Evolutionary conservation across 2,113 vertebrate species (phyloP).

Genomic region (Callorhinus ursinus): DNA sequence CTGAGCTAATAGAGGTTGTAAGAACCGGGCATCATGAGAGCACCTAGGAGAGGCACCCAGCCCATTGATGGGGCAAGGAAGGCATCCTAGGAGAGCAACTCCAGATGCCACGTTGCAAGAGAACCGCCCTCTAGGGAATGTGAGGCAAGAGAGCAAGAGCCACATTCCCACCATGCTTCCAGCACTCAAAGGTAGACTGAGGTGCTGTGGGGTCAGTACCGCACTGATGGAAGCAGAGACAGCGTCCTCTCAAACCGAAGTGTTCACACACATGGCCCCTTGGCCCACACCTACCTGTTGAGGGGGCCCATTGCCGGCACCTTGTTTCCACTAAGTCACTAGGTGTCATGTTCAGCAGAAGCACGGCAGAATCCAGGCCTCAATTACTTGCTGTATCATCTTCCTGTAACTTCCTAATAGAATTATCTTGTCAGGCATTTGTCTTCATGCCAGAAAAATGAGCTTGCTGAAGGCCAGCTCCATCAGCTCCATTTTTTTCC

Average conservation of each 20-base stretch:
- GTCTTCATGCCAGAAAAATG: not conserved
- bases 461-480: not conserved
- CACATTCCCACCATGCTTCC: not conserved
- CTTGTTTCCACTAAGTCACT: not conserved
- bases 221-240: not conserved
- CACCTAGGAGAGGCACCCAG: not conserved
- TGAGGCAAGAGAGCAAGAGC: not conserved
- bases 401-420: not conserved
- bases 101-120: not conserved
- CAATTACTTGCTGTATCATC: not conserved
- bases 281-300: not conserved
- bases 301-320: not conserved
- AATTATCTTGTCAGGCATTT: not conserved
- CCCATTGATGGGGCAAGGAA: not conserved
- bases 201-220: accelerated
- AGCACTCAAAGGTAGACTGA: not conserved
- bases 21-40: not conserved
- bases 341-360: not conserved
- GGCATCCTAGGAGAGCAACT: no score
- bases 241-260: not conserved
- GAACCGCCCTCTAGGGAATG: not conserved
- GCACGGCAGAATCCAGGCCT: not conserved
- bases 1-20: not conserved
- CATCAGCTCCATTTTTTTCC: not conserved
- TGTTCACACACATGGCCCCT: not conserved